Conservation (phyloP, 2,888 invertebrate species). For the Dexiosoma caninum region DNA sequence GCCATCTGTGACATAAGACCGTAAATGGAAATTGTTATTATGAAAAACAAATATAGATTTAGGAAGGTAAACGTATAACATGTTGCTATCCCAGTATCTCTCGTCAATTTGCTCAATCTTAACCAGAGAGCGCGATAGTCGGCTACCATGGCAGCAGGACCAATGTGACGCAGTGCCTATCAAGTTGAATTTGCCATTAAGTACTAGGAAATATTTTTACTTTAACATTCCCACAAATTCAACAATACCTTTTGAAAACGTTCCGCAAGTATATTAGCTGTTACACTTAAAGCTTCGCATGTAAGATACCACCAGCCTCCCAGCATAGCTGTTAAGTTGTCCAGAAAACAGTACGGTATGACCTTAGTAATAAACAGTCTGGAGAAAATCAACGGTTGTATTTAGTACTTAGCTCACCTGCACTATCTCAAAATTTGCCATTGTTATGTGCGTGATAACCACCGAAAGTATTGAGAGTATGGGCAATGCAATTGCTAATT, state of each 20-base stretch:
- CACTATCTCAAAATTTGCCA: constrained; percentile 83
- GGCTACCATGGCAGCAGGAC: constrained; percentile 84
- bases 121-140: constrained; percentile 86
- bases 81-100: constrained; percentile 83
- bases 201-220: too few species aligned
- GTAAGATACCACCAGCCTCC: constrained; percentile 86
- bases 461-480: constrained; percentile 82
- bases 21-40: constrained; percentile 86
- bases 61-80: constrained; percentile 85
- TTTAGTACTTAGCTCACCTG: constrained; percentile 78
- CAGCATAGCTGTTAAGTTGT: constrained; percentile 83
- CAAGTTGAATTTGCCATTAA: neutral
- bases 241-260: constrained; percentile 82
- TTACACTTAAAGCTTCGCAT: constrained; percentile 82
- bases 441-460: constrained; percentile 83
- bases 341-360: constrained; percentile 84
- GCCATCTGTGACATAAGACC: constrained; percentile 86
- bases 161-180: constrained; percentile 83
- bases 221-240: neutral
- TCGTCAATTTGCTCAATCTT: constrained; percentile 83
- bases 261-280: constrained; percentile 83
- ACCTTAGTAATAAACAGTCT: constrained; percentile 73
- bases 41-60: constrained; percentile 84
- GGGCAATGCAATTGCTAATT: constrained; percentile 81
- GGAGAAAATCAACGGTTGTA: neutral